A percentile compares a stretch with the other conserved stretches of the same genome.
Evolutionary conservation across 2,797 vertebrate genomes (phyloP).

Genomic region (Catostomus latipinnis): DNA sequence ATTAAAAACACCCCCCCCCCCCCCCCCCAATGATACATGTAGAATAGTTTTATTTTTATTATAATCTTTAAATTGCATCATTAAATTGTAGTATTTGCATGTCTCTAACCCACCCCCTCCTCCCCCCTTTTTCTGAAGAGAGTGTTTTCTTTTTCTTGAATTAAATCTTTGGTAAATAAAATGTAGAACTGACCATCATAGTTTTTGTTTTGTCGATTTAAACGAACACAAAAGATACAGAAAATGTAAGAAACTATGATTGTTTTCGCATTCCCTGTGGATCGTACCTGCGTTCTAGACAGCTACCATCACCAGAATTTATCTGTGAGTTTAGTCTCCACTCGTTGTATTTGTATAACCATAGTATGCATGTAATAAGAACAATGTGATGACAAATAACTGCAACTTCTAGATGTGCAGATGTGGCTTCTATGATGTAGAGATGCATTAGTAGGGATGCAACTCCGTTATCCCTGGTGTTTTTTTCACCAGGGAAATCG

Average conservation of each 20-base stretch:
- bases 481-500: too few species aligned
- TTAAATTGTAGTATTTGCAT: too few species aligned
- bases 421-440: neutral
- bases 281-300: conserved; percentile 22
- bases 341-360: conserved; percentile 27
- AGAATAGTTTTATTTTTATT: too few species aligned
- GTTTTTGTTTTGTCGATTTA: neutral
- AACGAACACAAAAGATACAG: neutral
- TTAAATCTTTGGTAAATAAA: too few species aligned
- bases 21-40: too few species aligned
- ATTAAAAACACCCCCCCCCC: too few species aligned
- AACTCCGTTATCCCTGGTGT: too few species aligned
- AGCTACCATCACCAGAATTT: conserved; percentile 9
- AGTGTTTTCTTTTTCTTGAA: too few species aligned
- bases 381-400: conserved; percentile 11
- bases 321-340: conserved; percentile 45
- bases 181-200: too few species aligned
- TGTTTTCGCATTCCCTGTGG: conserved; percentile 7
- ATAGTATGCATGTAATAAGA: conserved; percentile 18
- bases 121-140: too few species aligned
- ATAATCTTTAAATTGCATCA: too few species aligned
- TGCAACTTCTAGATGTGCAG: neutral
- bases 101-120: too few species aligned
- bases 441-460: neutral
- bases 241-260: neutral